Conservation (phyloP, 1,140 invertebrate species). For the Pinna nobilis region DNA sequence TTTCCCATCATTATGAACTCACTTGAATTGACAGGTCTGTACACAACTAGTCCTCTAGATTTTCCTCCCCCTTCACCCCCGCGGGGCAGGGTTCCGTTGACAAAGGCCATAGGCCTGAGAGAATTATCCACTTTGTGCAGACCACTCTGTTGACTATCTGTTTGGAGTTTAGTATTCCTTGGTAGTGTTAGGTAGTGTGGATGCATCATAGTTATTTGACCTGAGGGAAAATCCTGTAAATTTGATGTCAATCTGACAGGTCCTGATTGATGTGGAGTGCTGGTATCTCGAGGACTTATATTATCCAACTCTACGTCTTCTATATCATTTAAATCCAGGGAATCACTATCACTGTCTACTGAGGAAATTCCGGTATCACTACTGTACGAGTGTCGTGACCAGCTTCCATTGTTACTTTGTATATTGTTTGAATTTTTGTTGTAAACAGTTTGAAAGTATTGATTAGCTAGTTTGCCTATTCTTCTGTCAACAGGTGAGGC, state of each 20-base stretch:
- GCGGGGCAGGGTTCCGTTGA: conserved; percentile 32
- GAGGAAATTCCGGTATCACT: conserved; percentile 19
- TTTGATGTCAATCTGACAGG: conserved; percentile 7
- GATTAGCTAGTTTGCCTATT: conserved; percentile 33
- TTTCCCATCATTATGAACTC: conserved; percentile 50
- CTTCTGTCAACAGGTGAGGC: conserved; percentile 39
- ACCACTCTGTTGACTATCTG: not conserved
- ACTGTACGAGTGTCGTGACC: conserved; percentile 12
- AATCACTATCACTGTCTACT: conserved; percentile 14
- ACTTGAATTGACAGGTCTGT: conserved; percentile 24
- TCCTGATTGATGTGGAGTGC: conserved; percentile 18
- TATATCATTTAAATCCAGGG: conserved; percentile 17
- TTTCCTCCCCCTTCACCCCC: conserved; percentile 10
- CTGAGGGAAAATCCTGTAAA: conserved; percentile 26
- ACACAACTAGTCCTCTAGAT: conserved; percentile 28
- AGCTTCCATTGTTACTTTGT: not conserved
- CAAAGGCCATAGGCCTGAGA: conserved; percentile 32
- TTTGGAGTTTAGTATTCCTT: conserved; percentile 25
- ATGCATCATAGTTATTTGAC: conserved; percentile 43
- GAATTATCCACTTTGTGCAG: conserved; percentile 19
- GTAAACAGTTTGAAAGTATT: conserved; percentile 19
- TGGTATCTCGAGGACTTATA: not conserved
- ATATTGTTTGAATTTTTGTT: conserved; percentile 5
- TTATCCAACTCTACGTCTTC: conserved; percentile 8
- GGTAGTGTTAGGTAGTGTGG: conserved; percentile 46